These are phyloP conservation scores for Phenacoccus solenopsis DNA, from an alignment of 1,140 invertebrate species.

Conservation along the genomic window DNA sequence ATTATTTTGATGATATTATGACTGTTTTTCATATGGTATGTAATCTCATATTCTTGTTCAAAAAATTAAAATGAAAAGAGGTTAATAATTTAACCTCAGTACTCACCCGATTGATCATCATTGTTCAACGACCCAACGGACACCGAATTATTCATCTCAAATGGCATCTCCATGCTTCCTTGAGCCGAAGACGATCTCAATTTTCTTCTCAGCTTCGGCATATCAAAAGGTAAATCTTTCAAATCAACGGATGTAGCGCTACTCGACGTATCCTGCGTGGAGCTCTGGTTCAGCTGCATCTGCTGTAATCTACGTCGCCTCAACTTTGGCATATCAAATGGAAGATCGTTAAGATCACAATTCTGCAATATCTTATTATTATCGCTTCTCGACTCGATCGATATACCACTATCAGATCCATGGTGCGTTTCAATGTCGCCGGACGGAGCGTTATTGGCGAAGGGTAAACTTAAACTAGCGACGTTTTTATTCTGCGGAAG, in stretches of 20 bases:
- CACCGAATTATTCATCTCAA: not conserved
- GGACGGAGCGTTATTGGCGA: not conserved
- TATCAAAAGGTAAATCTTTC: slow-evolving; percentile 69
- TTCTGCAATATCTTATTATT: not conserved
- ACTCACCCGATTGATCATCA: not conserved
- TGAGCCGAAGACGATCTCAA: slow-evolving; percentile 30
- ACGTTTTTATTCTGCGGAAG: slow-evolving; percentile 37
- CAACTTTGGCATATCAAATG: slow-evolving; percentile 83
- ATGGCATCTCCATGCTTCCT: not conserved
- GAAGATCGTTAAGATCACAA: slow-evolving; percentile 53
- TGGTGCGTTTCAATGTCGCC: slow-evolving; percentile 52
- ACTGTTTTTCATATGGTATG: no score
- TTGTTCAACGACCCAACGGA: not conserved
- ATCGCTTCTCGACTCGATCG: slow-evolving; percentile 42
- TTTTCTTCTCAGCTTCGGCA: slow-evolving; percentile 68
- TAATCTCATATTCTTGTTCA: no score
- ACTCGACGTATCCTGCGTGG: slow-evolving; percentile 40
- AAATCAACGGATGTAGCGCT: slow-evolving; percentile 61
- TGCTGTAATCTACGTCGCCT: slow-evolving; percentile 43
- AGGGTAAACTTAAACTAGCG: slow-evolving; percentile 34
- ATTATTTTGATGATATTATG: no score
- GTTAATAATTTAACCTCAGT: no score
- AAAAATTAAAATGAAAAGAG: no score
- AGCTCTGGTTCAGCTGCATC: slow-evolving; percentile 18
- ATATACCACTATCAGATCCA: slow-evolving; percentile 73